Conservation (phyloP, 2,797 vertebrate genomes). For the Notolabrus celidotus region DNA sequence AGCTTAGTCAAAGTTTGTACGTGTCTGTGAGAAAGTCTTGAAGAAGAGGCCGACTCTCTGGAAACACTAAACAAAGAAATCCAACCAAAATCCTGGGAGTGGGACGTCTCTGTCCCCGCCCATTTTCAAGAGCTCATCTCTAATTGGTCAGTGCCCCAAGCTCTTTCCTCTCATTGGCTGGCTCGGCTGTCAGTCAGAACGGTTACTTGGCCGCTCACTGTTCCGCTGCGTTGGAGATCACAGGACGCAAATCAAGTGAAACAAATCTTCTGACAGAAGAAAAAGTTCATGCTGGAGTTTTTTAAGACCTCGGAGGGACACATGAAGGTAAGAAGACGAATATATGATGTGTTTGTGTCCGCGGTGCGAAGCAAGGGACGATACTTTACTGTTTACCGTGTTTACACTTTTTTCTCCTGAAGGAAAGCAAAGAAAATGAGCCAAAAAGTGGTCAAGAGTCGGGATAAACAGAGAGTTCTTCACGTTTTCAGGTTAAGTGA, state of each 20-base stretch:
- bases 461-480: conserved; percentile 31
- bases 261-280: conserved; percentile 70
- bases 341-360: background rate
- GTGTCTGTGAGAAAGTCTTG: background rate
- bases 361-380: background rate
- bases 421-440: conserved; percentile 20
- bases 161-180: conserved; percentile 55
- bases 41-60: conserved; percentile 28
- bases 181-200: conserved; percentile 2
- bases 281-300: conserved; percentile 81
- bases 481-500: background rate
- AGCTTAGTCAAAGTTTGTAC: background rate
- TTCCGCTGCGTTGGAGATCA: conserved; percentile 68
- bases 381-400: background rate
- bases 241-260: conserved; percentile 73
- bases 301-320: conserved; percentile 62
- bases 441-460: conserved; percentile 22
- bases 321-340: conserved; percentile 78
- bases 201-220: conserved; percentile 18
- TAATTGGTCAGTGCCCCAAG: conserved; percentile 52
- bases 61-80: conserved; percentile 79
- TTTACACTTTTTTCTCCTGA: conserved; percentile 33
- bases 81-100: conserved; percentile 48
- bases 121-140: fast-evolving
- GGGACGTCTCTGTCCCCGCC: conserved; percentile 33